Conservation (phyloP, 2,888 invertebrate genomes). For the Cheilosia urbana region DNA sequence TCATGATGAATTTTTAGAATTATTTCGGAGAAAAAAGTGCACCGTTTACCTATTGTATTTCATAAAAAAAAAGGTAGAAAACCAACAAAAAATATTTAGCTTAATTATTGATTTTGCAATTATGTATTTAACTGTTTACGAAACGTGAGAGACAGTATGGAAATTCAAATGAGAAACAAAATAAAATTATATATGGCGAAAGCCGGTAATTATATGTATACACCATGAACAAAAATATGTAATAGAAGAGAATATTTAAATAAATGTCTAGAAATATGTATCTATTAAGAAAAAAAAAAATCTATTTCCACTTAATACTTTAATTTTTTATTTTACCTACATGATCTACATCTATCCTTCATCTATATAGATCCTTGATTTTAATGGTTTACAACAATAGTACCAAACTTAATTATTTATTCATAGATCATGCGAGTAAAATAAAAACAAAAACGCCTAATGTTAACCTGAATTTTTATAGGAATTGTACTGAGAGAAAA, state of each 20-base stretch:
- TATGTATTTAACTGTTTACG: slow-evolving; percentile 68
- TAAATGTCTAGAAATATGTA: slow-evolving; percentile 75
- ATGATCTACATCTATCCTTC: too few relatives aligned
- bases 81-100: slow-evolving; percentile 46
- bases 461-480: too few relatives aligned
- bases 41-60: slow-evolving; percentile 64
- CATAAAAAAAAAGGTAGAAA: slow-evolving; percentile 8
- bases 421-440: too few relatives aligned
- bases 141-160: slow-evolving; percentile 38
- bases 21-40: slow-evolving; percentile 55
- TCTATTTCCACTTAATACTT: too few relatives aligned
- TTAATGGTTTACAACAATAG: too few relatives aligned
- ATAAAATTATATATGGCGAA: slow-evolving; percentile 55
- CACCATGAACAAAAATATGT: slow-evolving; percentile 61
- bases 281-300: slow-evolving; percentile 60
- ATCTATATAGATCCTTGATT: too few relatives aligned
- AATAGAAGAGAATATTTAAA: slow-evolving; percentile 75
- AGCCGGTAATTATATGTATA: slow-evolving; percentile 61
- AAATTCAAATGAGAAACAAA: slow-evolving; percentile 47
- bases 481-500: too few relatives aligned
- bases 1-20: slow-evolving; percentile 48
- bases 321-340: too few relatives aligned
- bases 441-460: too few relatives aligned
- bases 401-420: too few relatives aligned
- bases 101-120: slow-evolving; percentile 72